Percentiles rank a stretch among this genome's conserved stretches.
These are phyloP conservation scores for Stramonita haemastoma DNA, from an alignment of 2,888 invertebrate species.

Conservation along the genomic window DNA sequence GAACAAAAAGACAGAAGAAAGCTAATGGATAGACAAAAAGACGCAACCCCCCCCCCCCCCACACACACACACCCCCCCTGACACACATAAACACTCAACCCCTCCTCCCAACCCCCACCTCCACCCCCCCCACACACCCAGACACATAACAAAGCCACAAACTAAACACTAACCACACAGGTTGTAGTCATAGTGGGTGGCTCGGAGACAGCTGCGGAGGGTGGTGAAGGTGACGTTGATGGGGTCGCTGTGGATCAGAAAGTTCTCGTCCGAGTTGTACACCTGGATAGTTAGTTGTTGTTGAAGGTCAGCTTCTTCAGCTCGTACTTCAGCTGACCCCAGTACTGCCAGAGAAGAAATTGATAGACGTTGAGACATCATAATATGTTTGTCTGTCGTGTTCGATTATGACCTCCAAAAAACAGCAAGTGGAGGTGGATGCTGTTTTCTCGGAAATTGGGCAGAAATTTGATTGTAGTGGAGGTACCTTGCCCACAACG, in stretches of 20 bases:
- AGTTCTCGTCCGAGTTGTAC: slow-evolving; percentile 46
- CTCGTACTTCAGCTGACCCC: slow-evolving; percentile 46
- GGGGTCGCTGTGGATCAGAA: slow-evolving; percentile 40
- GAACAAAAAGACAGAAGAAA: no score
- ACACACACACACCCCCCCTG: neutral
- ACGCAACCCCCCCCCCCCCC: neutral
- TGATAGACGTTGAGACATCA: no score
- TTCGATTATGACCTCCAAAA: no score
- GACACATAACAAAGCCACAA: neutral
- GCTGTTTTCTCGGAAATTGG: no score
- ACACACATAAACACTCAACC: slow-evolving; percentile 46
- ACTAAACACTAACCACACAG: slow-evolving; percentile 48
- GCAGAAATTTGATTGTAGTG: no score
- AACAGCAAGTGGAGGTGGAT: no score
- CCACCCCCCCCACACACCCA: neutral
- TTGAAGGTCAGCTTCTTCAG: slow-evolving; percentile 48
- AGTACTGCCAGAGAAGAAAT: slow-evolving; percentile 17
- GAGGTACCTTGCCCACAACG: no score
- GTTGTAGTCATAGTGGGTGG: slow-evolving; percentile 50
- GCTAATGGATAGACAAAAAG: no score
- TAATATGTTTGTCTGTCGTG: no score
- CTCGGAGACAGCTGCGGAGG: slow-evolving; percentile 45
- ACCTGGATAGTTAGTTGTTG: slow-evolving; percentile 47
- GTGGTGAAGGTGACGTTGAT: slow-evolving; percentile 44
- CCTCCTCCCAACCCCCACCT: neutral